Base-by-base conservation (phyloP, 2,888 invertebrate species). In the Napeogenes inachia region DNA sequence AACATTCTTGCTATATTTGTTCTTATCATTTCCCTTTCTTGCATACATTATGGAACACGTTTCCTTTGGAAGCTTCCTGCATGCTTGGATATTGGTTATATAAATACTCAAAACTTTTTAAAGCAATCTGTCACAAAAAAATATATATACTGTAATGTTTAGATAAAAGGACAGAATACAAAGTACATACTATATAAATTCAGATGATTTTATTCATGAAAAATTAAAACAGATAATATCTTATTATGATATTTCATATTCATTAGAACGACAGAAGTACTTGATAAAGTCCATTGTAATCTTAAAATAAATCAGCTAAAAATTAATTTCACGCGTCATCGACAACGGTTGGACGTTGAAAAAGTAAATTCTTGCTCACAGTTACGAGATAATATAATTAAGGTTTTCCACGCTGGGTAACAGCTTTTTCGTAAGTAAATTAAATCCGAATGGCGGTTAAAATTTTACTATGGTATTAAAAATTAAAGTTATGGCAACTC, bases 261-360 rank as follows among this genome's bases (percentile, higher is more conserved):
- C n/a, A n/a, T 47, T 21, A 21, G 8, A n/a, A 21, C 2, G n/a
- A 21, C 21, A 47, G n/a, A 47, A 47, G 4, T 13, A 47, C 6
- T 47, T 47, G n/a, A n/a, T 50, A 32, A 57, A 58, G 42, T 61
- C 54, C 56, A 56, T 59, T 62, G 55, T 61, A 61, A 67, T 65
- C 64, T 64, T 50, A 60, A 61, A 66, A 69, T 66, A 66, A 67
- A 68, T 61, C 59, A 63, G 59, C 61, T 62, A 65, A 68, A 71
- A 69, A 70, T 68, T 69, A 69, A 71, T 72, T 72, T 72, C 70
- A 70, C 68, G 71, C 71, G 59, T 66, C 72, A 72, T 71, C 66
- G 64, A 59, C 59, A 59, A 59, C 57, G 45, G 57, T 56, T 59
- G 42, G 63, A 56, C 60, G 65, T 57, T 62, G 62, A 65, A 58